Percentiles rank a stretch among this genome's conserved stretches.
These are phyloP conservation scores for Leptopilina boulardi DNA, from an alignment of 1,140 invertebrate species.

Conservation along the genomic window DNA sequence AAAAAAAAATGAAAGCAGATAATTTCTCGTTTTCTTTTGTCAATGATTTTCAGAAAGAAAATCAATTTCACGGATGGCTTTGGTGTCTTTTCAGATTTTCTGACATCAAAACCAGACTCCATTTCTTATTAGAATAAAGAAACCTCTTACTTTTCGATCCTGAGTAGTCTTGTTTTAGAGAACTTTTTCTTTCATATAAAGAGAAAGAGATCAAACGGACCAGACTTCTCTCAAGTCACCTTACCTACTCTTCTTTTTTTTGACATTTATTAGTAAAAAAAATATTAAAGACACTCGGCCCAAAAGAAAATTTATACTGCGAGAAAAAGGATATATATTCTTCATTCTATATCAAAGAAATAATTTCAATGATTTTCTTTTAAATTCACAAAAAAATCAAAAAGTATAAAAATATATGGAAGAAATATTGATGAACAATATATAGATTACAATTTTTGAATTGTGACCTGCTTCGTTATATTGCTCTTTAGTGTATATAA, in stretches of 20 bases:
- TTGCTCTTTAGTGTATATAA: no score
- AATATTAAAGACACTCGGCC: neutral
- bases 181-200: constrained; percentile 13
- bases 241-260: neutral
- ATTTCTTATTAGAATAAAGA: constrained; percentile 12
- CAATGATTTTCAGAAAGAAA: neutral
- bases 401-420: no score
- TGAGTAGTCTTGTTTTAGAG: constrained; percentile 13
- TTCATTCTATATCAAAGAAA: neutral
- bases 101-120: neutral
- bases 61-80: neutral
- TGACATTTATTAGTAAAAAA: neutral
- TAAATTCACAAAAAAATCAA: no score
- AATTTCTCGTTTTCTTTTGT: constrained; percentile 8
- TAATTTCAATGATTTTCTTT: no score
- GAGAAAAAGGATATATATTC: no score
- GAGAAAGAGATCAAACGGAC: constrained; percentile 3
- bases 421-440: no score
- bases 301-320: neutral
- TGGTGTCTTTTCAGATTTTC: constrained; percentile 12
- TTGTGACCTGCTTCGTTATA: no score
- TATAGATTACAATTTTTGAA: no score
- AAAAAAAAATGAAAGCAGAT: neutral
- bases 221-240: neutral
- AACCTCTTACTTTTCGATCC: neutral